Conservation (phyloP, 2,888 invertebrate genomes). For the Pristionchus entomophagus region DNA sequence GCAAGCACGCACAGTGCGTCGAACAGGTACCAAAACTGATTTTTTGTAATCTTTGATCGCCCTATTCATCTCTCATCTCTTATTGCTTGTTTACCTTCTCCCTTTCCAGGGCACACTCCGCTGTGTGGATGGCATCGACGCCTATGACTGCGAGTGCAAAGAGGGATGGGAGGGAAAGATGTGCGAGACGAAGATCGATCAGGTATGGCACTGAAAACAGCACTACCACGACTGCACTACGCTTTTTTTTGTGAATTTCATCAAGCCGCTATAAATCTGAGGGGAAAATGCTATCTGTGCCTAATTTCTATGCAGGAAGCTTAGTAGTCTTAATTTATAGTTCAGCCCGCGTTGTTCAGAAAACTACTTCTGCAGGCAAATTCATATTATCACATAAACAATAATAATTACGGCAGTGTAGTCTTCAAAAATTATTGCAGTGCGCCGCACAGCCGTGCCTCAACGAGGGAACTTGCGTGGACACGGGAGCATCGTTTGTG, state of each 20-base stretch:
- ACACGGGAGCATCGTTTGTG: slow-evolving; percentile 85
- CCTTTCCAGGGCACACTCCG: slow-evolving; percentile 86
- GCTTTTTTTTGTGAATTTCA: no score
- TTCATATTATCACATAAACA: no score
- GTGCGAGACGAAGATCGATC: slow-evolving; percentile 82
- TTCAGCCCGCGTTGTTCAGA: no score
- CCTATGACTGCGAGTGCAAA: slow-evolving; percentile 87
- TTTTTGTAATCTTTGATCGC: neutral
- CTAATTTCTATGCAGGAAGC: no score
- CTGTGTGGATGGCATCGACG: slow-evolving; percentile 85
- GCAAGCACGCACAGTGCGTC: slow-evolving; percentile 77
- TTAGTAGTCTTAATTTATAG: no score
- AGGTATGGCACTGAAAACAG: slow-evolving; percentile 45
- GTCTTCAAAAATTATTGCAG: no score
- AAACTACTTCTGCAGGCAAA: no score
- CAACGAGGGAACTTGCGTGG: slow-evolving; percentile 81
- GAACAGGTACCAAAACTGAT: slow-evolving; percentile 48
- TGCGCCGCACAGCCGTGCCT: slow-evolving; percentile 91
- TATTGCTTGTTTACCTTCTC: neutral
- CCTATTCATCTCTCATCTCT: no score
- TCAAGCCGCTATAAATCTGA: no score
- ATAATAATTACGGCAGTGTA: no score
- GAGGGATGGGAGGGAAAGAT: slow-evolving; percentile 89
- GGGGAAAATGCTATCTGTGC: no score
- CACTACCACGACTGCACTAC: no score